Evolutionary conservation across 1,140 invertebrate genomes (phyloP), one percentile per base, ranked within the genome.

Genomic region (Pseudomyrmex sp.): DNA sequence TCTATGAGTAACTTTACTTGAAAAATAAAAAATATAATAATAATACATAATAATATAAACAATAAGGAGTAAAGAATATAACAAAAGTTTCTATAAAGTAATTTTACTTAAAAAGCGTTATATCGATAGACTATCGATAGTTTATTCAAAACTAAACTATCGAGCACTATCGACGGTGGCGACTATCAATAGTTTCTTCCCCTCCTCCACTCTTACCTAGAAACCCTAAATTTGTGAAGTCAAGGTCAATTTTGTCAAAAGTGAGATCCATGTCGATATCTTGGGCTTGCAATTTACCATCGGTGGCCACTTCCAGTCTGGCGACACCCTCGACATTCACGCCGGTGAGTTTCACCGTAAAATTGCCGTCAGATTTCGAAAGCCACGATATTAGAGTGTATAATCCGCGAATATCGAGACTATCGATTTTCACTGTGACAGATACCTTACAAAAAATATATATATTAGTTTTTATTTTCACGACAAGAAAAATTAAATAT

Each of bases 151-250:
- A 35, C 5, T 35, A 35, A 35, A 35, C 5, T 35, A 35, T 35
- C 35, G 35, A 35, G 7, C 5, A 35, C 35, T 35, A 35, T 35
- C 35, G 5, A 35, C 3, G 26, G 3, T 35, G 5, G 5, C 35
- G 35, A 35, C 4, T 35, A 35, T 35, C 35, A 5, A 35, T 35
- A 35, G 4, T 35, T 26, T 26, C 3, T 1, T 26, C 26, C 26
- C 1, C 26, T 35, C 5, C 35, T 35, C 5, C 5, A 26, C 35
- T 35, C 35, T 35, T 35, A 35, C 35, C 97, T 48, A 97, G 93
- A 70, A 97, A 96, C 3, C 97, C 97, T 0, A 97, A 94, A 91
- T 97, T 97, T 91, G 97, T 95, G 86, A 98, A 98, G 88, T 98
- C 96, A 94, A 98, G 96, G 13, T 96, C 94, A 72, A 98, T 97